Evolutionary conservation across 2,113 vertebrate species (phyloP).

Genomic region (Cryptomyrus ogoouensis): DNA sequence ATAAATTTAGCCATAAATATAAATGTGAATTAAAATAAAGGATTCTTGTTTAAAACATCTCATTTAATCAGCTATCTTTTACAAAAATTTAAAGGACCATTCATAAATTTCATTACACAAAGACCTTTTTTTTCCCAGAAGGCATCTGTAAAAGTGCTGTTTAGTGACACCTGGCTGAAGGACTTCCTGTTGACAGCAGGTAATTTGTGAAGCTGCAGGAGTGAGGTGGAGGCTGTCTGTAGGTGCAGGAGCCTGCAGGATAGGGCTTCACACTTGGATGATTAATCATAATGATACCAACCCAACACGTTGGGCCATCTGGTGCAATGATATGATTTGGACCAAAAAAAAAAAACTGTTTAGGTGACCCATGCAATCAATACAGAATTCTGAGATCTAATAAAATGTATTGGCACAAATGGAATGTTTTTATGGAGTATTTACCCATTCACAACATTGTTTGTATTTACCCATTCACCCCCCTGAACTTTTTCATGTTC

Average conservation of each 20-base stretch:
- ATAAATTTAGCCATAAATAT: neutral
- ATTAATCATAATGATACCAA: conserved; percentile 12
- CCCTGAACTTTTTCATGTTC: neutral
- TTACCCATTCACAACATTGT: no score
- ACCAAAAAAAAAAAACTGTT: neutral
- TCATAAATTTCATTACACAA: conserved; percentile 1
- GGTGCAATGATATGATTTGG: neutral
- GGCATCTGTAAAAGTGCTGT: neutral
- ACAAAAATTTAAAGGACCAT: neutral
- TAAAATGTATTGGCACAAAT: neutral
- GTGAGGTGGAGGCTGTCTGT: conserved; percentile 13
- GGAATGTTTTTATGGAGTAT: neutral
- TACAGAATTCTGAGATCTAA: neutral
- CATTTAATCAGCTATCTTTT: neutral
- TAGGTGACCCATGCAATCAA: neutral
- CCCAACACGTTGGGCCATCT: conserved; percentile 10
- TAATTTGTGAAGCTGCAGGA: conserved; percentile 17
- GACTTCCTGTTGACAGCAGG: conserved; percentile 12
- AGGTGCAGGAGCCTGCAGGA: conserved; percentile 16
- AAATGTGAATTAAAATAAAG: neutral
- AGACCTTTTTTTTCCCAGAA: neutral
- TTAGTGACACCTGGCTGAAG: conserved; percentile 9
- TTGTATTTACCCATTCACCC: no score
- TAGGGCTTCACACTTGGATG: conserved; percentile 7
- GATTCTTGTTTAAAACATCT: neutral